A percentile compares a stretch with the other conserved stretches of the same genome.
phyloP scores from a whole-genome alignment of 2,888 invertebrate species.

The Maniola hyperantus region DNA sequence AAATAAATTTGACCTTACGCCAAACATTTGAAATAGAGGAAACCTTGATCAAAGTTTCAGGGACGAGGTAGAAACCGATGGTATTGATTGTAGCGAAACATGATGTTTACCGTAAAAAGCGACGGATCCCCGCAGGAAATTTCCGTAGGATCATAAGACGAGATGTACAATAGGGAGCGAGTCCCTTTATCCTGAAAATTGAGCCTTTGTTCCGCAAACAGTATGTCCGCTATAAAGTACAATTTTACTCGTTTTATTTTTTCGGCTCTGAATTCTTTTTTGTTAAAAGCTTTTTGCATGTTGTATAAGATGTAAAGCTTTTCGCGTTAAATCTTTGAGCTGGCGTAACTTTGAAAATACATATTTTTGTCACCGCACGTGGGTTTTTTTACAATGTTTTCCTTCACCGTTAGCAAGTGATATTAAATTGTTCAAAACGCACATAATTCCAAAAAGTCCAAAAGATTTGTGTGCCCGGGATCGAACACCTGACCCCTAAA shows the following conservation, averaged over 20 bases:
- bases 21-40: background rate
- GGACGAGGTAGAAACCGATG: background rate
- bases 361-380: too few species aligned
- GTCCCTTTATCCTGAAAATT: constrained; percentile 14
- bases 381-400: background rate
- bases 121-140: constrained; percentile 3
- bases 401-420: too few species aligned
- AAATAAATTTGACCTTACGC: too few species aligned
- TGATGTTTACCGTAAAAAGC: constrained; percentile 6
- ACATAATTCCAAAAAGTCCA: too few species aligned
- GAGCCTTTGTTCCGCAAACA: constrained; percentile 14
- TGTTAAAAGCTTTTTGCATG: constrained; percentile 1
- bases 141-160: constrained; percentile 8
- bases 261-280: constrained; percentile 4
- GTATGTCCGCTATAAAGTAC: constrained; percentile 15
- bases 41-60: background rate
- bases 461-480: too few species aligned
- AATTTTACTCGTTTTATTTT: constrained; percentile 10
- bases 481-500: too few species aligned
- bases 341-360: background rate
- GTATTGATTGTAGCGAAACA: constrained; percentile 11
- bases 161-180: constrained; percentile 6
- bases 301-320: background rate
- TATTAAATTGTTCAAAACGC: too few species aligned
- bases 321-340: too few species aligned